Base-by-base conservation (phyloP, 1,140 invertebrate genomes). In the Hyles vespertilio region DNA sequence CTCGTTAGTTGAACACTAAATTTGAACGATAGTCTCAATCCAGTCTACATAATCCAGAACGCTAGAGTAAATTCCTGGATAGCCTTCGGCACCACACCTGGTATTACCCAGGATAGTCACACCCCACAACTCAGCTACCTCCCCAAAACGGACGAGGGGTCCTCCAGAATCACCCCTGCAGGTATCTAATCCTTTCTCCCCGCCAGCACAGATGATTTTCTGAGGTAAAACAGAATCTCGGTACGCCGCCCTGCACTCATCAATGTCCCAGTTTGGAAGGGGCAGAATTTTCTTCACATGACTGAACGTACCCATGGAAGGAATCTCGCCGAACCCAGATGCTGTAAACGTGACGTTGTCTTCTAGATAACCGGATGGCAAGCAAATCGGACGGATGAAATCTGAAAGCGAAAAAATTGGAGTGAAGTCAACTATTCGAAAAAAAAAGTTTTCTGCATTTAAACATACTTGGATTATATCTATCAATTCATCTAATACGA, bases 11-110 rank as follows among this genome's bases (percentile, higher is more conserved):
- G 22, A 22, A 22, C 22, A 5, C 8, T 40, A 47, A 11, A 33
- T 34, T 7, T 34, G 10, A n/a, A 48, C 8, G 36, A 60, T 48
- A 32, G 45, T 10, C 22, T 53, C 22, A 3, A 71, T 63, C 69
- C 69, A 71, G 6, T 59, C 53, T 32, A 71, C 32, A 57, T 68
- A 56, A 11, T 61, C 40, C 5, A 43, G 43, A 4, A 93, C 89
- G 56, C 82, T 89, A 0, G 91, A 92, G 63, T 93, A 93, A 9
- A 93, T 82, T 0, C 91, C 92, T 1, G 92, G 92, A 40, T 77
- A 75, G 9, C 82, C 89, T 46, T 81, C 65, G 0, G 76, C 63
- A 0, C 91, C 92, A 70, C 92, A 93, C 0, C 67, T 61, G 2
- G 69, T 74, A 3, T 89, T 75, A 3, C 92, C 92, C 66, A 89